Evolutionary conservation across 2,888 invertebrate genomes (phyloP).

Genomic region (Aporophyla nigra): DNA sequence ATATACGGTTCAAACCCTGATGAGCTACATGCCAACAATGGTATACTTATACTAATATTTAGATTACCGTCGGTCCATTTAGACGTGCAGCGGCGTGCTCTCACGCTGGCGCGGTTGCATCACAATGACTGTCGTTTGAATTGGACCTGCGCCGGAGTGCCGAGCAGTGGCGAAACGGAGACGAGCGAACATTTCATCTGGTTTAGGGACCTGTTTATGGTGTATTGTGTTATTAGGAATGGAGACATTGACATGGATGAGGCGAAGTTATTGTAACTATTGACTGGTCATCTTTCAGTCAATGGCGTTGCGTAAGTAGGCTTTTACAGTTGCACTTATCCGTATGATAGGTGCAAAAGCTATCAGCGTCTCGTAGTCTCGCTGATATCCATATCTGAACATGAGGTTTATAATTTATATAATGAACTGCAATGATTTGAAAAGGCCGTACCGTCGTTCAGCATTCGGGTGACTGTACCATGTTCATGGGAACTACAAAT

Average conservation of each 20-base stretch:
- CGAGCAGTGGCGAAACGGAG: conserved; percentile 69
- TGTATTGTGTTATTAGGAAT: conserved; percentile 16
- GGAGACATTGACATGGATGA: neutral
- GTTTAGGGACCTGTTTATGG: conserved; percentile 38
- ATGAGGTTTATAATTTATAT: neutral
- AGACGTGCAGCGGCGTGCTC: conserved; percentile 67
- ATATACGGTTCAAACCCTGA: conserved; percentile 53
- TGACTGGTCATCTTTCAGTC: neutral
- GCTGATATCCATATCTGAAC: neutral
- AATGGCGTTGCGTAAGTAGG: neutral
- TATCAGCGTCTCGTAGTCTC: neutral
- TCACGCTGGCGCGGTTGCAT: conserved; percentile 71
- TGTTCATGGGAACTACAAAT: neutral
- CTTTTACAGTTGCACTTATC: too few species aligned
- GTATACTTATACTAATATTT: conserved; percentile 63
- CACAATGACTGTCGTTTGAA: conserved; percentile 72
- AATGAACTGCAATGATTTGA: neutral
- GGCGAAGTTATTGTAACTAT: neutral
- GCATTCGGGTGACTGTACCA: neutral
- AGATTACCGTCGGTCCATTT: conserved; percentile 67
- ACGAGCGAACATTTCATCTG: conserved; percentile 58
- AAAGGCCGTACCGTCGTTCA: neutral
- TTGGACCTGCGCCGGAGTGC: conserved; percentile 68
- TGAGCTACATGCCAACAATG: conserved; percentile 61
- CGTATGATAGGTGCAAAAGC: neutral